Base-by-base conservation (phyloP, 2,113 vertebrate species). In the Hippopotamus amphibius region DNA sequence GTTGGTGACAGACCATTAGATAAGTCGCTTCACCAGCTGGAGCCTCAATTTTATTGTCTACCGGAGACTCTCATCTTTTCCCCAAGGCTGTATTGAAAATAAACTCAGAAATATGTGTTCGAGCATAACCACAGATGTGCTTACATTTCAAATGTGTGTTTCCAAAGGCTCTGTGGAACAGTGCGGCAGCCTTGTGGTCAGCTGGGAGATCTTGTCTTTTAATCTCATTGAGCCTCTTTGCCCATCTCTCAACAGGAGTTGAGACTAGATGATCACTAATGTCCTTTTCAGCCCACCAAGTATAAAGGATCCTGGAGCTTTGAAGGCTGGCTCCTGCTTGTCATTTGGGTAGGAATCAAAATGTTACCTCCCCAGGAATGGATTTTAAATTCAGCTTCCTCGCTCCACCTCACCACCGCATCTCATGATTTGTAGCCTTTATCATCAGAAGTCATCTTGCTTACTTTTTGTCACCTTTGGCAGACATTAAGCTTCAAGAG, bases 391-490 rank as follows among this genome's bases (percentile, higher is more conserved):
- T 14, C 4, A 13, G 63, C 61, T 16, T 33, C 16, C 17, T 6
- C 24, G 7, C 28, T 63, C 63, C 1, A 19, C 13, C 26, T 55
- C 28, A 28, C 15, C 19, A 24, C 37, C 2, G 1, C 1, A 0
- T 80, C 37, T 79, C 13, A 37, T n/a, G 6, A 11, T 19, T 55
- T 9, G 12, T 33, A 72, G 61, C 8, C 10, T 55, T 84, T 80
- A 11, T 50, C 1, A 17, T 77, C 30, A 76, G 88, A 90, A 92
- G n/a, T 57, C 33, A 43, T 86, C 50, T 57, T 5, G 53, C 53
- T 46, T 57, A 1, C n/a, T 85, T 69, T 37, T 43, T 57, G 9
- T 77, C 72, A 41, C 63, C 43, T 77, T 71, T 72, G 69, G 63
- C 66, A 61, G 83, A 71, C 24, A 8, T 80, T 82, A 72, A 50